These are phyloP conservation scores for Rhinoraja longicauda DNA, from an alignment of 2,797 vertebrate genomes.

Conservation along the genomic window DNA sequence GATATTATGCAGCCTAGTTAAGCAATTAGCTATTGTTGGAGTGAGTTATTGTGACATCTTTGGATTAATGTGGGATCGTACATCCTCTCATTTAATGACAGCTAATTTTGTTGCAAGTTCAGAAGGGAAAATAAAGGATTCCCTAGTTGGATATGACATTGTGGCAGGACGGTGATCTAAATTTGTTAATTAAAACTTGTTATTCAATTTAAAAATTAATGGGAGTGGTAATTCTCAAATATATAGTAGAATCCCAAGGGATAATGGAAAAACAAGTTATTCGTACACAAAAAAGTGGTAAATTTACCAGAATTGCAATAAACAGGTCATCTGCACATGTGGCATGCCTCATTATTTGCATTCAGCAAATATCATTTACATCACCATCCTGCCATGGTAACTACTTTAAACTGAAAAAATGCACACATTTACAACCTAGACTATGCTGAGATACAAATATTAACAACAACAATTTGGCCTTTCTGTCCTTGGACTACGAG, in stretches of 20 bases:
- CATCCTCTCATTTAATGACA: no score
- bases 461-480: no score
- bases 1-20: no score
- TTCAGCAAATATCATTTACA: neutral
- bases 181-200: neutral
- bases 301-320: neutral
- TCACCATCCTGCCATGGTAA: neutral
- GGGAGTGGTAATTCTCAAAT: neutral
- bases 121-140: no score
- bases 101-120: no score
- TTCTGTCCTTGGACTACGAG: neutral
- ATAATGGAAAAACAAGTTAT: neutral
- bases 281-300: neutral
- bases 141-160: no score
- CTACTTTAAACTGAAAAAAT: no score
- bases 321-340: neutral
- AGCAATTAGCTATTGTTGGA: no score
- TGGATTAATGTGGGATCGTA: no score
- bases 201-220: neutral
- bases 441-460: neutral
- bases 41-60: no score
- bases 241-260: neutral
- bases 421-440: neutral
- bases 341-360: neutral
- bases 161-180: no score